These are phyloP conservation scores for Drosophila littoralis DNA, from an alignment of 1,140 invertebrate genomes.

Conservation along the genomic window DNA sequence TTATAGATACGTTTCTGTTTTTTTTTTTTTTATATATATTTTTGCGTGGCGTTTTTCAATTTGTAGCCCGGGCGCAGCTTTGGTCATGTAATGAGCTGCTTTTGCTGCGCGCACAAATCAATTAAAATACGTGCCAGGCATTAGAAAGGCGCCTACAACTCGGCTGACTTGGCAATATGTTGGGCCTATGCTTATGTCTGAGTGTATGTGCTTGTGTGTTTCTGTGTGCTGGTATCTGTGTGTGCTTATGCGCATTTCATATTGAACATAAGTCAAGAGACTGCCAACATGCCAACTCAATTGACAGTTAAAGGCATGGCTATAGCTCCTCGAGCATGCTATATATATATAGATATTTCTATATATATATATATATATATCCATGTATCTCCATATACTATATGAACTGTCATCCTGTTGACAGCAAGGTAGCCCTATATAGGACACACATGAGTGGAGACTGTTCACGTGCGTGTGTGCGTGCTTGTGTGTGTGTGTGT, in stretches of 20 bases:
- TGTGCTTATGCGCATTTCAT: conserved; percentile 75
- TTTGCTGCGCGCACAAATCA: conserved; percentile 70
- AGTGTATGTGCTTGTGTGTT: not conserved
- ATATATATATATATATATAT: conserved; percentile 22
- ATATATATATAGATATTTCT: conserved; percentile 10
- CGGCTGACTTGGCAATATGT: conserved; percentile 63
- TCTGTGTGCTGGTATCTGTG: conserved; percentile 62
- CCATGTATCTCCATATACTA: conserved; percentile 50
- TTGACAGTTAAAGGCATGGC: conserved; percentile 73
- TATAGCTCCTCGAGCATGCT: conserved; percentile 14
- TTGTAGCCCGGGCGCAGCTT: conserved; percentile 22
- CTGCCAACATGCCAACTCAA: conserved; percentile 82
- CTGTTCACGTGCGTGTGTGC: conserved; percentile 48
- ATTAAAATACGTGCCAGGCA: conserved; percentile 79
- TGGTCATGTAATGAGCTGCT: conserved; percentile 72
- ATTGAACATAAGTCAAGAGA: conserved; percentile 79
- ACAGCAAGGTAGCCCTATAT: conserved; percentile 69
- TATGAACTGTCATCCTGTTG: conserved; percentile 80
- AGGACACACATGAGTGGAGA: conserved; percentile 58
- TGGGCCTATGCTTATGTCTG: not conserved
- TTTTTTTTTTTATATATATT: conserved; percentile 2
- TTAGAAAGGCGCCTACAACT: conserved; percentile 49
- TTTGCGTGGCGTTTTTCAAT: conserved; percentile 42
- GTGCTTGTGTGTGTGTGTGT: conserved; percentile 38
- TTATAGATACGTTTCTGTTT: conserved; percentile 12